Base-by-base conservation (phyloP, 2,888 invertebrate species). In the Hybos culiciformis region DNA sequence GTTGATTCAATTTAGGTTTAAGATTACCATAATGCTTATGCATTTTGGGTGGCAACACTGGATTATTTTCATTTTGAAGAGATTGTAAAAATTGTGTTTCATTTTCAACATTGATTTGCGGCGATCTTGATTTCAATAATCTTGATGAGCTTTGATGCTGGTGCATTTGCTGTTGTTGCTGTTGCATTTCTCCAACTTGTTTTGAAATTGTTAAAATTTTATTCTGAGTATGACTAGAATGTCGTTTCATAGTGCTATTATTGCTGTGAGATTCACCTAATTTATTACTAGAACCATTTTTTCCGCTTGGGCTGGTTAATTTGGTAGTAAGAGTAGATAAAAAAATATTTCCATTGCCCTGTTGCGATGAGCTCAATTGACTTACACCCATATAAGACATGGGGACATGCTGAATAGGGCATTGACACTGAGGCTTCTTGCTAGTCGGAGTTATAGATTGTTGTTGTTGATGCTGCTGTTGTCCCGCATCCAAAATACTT, bases 321-420 rank as follows among this genome's bases (percentile, higher is more conserved):
- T 59, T 58, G 42, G 54, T 55, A 42, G 57, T 55, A 5, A 59
- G 45, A 5, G 56, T 57, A 26, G 58, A 54, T 5, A 61, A 52
- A 45, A 59, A 58, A 24, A 56, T 53, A 48, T 54, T 57, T 41
- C 54, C 58, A 41, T 52, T 48, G 37, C 44, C 50, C 18, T 56
- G 55, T 41, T 53, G 58, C 41, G 53, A 51, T 26, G 48, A 38
- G 48, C 55, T 59, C 8, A 60, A 50, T 46, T 61, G 60, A 45
- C 58, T 63, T 31, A 63, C 57, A 21, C 63, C 63, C 66, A 67
- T 67, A 45, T 67, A 67, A 11, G 64, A 63, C 66, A 67, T 67
- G 43, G 68, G 67, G 18, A 66, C 65, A 51, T 66, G 67, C 41
- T 66, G 67, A 31, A 67, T 58, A 20, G 67, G 67, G 46, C 67